Conservation (phyloP, 2,888 invertebrate genomes). For the Odontothrips loti region DNA sequence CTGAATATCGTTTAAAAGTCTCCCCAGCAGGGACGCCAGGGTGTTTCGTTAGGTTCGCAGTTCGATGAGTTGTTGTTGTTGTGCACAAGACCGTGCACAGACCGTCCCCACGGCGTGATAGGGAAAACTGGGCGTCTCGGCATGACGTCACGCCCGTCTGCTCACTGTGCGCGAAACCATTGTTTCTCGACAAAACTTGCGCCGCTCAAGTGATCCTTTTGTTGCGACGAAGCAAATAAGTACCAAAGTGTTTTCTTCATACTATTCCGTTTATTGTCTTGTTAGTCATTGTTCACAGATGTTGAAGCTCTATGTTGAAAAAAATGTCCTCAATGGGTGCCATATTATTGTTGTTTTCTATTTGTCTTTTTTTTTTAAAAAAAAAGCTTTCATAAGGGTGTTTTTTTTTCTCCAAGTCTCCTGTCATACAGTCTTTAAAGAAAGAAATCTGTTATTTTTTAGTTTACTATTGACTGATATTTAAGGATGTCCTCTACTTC, state of each 20-base stretch:
- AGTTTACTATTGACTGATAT: neutral
- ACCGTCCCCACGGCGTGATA: neutral
- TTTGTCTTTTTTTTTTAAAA: neutral
- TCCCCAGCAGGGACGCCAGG: constrained; percentile 6
- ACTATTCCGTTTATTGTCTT: neutral
- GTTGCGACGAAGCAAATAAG: neutral
- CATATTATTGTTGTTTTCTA: neutral
- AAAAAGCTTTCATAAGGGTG: neutral
- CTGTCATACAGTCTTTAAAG: neutral
- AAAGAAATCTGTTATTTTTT: neutral
- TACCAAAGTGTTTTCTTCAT: constrained; percentile 18
- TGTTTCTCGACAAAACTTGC: neutral
- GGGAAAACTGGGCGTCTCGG: neutral
- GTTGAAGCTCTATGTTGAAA: neutral
- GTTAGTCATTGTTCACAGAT: constrained; percentile 19
- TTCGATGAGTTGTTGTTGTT: neutral
- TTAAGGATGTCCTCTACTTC: neutral
- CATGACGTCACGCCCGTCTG: neutral
- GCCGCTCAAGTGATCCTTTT: neutral
- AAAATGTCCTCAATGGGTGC: neutral
- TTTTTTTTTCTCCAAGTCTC: neutral
- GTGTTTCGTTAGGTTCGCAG: neutral
- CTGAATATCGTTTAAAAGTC: neutral
- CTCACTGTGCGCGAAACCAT: neutral
- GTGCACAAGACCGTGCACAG: neutral